Evolutionary conservation across 2,888 invertebrate genomes (phyloP).

Genomic region (Prostheceraeus crozeri): DNA sequence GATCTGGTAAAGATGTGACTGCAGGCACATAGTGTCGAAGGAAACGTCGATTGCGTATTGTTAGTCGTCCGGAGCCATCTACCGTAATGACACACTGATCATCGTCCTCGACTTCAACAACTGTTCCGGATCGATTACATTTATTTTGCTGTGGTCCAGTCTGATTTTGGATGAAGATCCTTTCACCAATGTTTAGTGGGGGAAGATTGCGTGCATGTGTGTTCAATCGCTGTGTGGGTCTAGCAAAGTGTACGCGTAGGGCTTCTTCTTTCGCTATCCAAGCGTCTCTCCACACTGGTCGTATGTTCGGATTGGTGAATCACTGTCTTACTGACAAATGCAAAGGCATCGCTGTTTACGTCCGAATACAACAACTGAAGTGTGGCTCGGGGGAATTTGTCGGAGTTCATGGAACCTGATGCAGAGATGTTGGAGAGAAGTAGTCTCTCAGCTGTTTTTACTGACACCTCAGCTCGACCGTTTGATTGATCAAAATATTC

Average conservation of each 20-base stretch:
- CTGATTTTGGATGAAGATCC: conserved; percentile 40
- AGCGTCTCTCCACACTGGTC: conserved; percentile 22
- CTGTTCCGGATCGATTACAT: conserved; percentile 38
- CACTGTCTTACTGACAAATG: conserved; percentile 39
- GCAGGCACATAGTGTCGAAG: no score
- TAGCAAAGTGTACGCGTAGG: conserved; percentile 34
- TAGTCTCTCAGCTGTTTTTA: conserved; percentile 42
- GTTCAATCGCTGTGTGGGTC: conserved; percentile 37
- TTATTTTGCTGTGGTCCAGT: conserved; percentile 38
- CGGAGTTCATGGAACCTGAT: conserved; percentile 38
- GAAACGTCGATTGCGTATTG: background rate
- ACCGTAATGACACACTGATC: conserved; percentile 11
- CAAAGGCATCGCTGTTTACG: conserved; percentile 37
- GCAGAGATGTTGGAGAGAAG: conserved; percentile 40
- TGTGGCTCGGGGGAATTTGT: conserved; percentile 41
- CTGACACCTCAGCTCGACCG: conserved; percentile 41
- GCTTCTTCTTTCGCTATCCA: conserved; percentile 19
- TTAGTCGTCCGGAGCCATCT: conserved; percentile 12
- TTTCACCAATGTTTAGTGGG: conserved; percentile 40
- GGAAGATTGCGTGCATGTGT: conserved; percentile 38
- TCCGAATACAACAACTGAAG: no score
- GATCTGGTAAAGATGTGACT: no score
- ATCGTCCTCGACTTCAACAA: background rate
- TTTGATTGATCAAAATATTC: conserved; percentile 41
- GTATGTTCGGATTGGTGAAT: conserved; percentile 30